Percentiles rank a stretch among this genome's conserved stretches.
Evolutionary conservation across 2,113 vertebrate species (phyloP).

Genomic region (Apteryx mantelli): DNA sequence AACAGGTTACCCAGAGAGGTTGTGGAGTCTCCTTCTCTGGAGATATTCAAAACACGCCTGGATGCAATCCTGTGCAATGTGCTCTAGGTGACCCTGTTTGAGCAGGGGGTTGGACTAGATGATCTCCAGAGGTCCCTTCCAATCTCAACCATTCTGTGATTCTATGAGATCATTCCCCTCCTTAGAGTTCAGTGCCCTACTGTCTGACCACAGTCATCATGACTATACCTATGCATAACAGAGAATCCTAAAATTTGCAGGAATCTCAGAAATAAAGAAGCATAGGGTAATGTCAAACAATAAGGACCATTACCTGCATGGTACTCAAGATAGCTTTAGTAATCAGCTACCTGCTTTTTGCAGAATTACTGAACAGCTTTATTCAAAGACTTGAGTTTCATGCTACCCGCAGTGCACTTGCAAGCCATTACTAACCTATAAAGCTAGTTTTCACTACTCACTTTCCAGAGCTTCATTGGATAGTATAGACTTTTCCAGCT

Average conservation of each 20-base stretch:
- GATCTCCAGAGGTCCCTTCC: no score
- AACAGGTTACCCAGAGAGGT: no score
- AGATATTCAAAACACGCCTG: no score
- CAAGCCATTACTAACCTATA: neutral
- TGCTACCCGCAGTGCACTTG: neutral
- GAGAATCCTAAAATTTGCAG: neutral
- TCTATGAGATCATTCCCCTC: neutral
- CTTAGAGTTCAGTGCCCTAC: neutral
- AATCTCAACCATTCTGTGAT: no score
- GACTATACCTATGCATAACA: neutral
- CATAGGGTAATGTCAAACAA: neutral
- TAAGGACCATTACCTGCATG: neutral
- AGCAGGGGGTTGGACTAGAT: no score
- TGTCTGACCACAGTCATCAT: neutral
- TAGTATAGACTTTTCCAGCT: slow-evolving; percentile 85
- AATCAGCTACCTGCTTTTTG: neutral
- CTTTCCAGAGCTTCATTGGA: slow-evolving; percentile 82
- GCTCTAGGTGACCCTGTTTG: no score
- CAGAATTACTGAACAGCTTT: neutral
- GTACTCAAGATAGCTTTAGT: neutral
- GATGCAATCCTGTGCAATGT: no score
- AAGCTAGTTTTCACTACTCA: slow-evolving; percentile 69
- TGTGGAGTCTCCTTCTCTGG: no score
- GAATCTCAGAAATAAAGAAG: neutral
- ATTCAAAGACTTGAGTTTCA: neutral